Percentiles rank a stretch among this genome's conserved stretches.
phyloP scores from a whole-genome alignment of 1,140 invertebrate species.

The Panonychus citri region DNA sequence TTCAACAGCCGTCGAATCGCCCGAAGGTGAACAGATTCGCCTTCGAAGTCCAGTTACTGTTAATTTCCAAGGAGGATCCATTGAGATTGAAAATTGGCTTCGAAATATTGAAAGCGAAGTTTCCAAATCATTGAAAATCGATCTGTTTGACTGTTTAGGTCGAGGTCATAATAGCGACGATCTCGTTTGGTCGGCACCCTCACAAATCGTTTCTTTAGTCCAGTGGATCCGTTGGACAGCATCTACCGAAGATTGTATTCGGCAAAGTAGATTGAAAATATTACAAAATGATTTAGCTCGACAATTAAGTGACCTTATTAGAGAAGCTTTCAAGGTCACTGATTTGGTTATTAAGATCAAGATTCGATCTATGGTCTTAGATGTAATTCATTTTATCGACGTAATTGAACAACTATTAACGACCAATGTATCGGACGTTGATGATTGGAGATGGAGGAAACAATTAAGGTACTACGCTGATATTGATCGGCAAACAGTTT shows the following conservation, averaged over 20 bases:
- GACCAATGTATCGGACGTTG: conserved; percentile 33
- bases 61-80: conserved; percentile 2
- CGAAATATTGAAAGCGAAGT: conserved; percentile 53
- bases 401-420: conserved; percentile 52
- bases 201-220: conserved; percentile 42
- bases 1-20: conserved; percentile 48
- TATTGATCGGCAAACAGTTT: conserved; percentile 25
- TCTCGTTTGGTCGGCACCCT: conserved; percentile 24
- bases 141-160: conserved; percentile 22
- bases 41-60: conserved; percentile 43
- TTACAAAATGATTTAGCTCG: conserved; percentile 15
- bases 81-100: conserved; percentile 44
- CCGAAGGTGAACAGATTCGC: conserved; percentile 58
- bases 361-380: conserved; percentile 59
- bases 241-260: conserved; percentile 53
- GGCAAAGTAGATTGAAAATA: conserved; percentile 30
- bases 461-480: conserved; percentile 51
- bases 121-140: conserved; percentile 40
- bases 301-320: not conserved
- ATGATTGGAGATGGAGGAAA: conserved; percentile 81
- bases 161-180: conserved; percentile 35
- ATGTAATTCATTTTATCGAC: conserved; percentile 69
- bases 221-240: conserved; percentile 53
- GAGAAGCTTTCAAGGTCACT: conserved; percentile 13
- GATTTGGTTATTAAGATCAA: conserved; percentile 35